Evolutionary conservation across 2,113 vertebrate genomes (phyloP), one percentile per base, ranked within the genome.

Genomic region (Leptosomus discolor): DNA sequence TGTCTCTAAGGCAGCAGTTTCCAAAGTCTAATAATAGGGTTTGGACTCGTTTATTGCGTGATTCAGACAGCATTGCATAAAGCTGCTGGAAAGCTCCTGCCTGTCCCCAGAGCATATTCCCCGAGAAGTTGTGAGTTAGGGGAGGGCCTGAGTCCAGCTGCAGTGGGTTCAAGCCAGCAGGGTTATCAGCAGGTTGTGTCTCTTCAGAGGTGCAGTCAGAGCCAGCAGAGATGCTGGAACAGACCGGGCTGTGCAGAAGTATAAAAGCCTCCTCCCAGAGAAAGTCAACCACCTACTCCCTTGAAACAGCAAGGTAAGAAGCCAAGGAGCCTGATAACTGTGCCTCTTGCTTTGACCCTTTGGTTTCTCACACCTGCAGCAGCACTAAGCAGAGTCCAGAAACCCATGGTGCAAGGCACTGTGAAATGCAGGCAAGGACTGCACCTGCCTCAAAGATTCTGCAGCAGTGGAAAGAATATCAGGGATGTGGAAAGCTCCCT

Each of bases 1-100:
- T 95, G 87, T 94, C 93, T 94, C 93, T 94, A 90, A 96, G 94
- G 96, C 95, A 95, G 95, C 97, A 80, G 69, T 80, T 96, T 80
- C 79, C 90, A 50, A 93, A 86, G 67, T 76, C 90, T 97, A 95
- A 96, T 96, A 95, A 96, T 85, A 96, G 90, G 43, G 67, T 34
- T 90, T 54, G 82, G 80, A 75, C 34, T 85, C 39, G 61, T 77
- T 61, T 50, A 14, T 67, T 39, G 90, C 1, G 7, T 53, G 94
- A 93, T 85, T 88, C 90, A 97, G 56, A 32, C 77, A 37, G 88
- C n/a, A 10, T 26, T 90, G 94, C 94, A 88, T 11, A 63, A 89
- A 87, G 76, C 85, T 89, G 89, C 85, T 84, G 88, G 37, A 41
- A 84, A 74, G 60, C 69, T 94, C 32, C 82, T 70, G 85, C 48